phyloP scores from a whole-genome alignment of 2,888 invertebrate species.

The Lasius fuliginosus region DNA sequence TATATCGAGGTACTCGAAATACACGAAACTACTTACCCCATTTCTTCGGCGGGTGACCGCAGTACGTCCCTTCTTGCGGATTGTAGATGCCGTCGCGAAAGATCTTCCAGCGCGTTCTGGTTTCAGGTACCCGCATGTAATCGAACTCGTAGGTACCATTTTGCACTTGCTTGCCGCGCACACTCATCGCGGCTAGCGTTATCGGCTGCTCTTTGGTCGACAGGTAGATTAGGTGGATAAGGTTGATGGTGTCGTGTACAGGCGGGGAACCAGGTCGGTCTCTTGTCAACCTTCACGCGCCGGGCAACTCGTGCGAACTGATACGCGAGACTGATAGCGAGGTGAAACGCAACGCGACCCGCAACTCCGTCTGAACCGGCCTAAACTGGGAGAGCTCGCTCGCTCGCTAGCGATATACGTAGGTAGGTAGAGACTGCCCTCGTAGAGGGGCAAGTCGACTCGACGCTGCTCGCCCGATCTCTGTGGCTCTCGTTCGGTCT shows the following conservation, averaged over 20 bases:
- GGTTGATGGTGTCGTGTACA: neutral
- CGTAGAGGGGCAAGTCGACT: constrained; percentile 31
- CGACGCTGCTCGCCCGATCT: constrained; percentile 7
- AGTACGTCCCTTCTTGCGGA: constrained; percentile 88
- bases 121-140: constrained; percentile 79
- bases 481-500: neutral
- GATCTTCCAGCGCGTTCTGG: constrained; percentile 79
- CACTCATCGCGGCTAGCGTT: constrained; percentile 71
- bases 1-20: neutral
- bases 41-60: constrained; percentile 89
- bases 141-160: constrained; percentile 78
- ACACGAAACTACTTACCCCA: constrained; percentile 88
- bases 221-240: neutral
- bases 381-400: constrained; percentile 44
- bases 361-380: constrained; percentile 47
- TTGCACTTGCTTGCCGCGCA: constrained; percentile 72
- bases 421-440: constrained; percentile 7
- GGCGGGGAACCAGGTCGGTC: neutral
- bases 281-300: constrained; percentile 36
- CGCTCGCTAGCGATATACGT: constrained; percentile 14
- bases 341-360: constrained; percentile 6
- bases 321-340: constrained; percentile 31
- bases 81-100: constrained; percentile 86
- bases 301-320: constrained; percentile 34
- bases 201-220: constrained; percentile 17